These are phyloP conservation scores for Coregonus sp. DNA, from an alignment of 2,797 vertebrate species.

Conservation along the genomic window DNA sequence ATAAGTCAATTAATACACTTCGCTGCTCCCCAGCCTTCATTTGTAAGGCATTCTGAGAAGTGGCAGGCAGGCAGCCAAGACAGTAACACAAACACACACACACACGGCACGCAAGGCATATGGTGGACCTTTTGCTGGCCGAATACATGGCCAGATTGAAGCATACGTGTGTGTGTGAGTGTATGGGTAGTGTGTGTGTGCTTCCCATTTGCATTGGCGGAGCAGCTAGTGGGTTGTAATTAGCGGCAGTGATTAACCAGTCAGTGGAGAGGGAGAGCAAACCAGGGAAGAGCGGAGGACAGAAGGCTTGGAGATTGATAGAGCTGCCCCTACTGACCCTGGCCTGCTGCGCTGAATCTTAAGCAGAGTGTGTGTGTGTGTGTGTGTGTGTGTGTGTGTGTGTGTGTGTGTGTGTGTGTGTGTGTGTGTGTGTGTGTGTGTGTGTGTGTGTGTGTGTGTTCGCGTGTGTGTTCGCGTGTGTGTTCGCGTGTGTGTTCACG, in stretches of 20 bases:
- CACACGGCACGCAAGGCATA: neutral
- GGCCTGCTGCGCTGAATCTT: conserved; percentile 62
- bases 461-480: conserved; percentile 43
- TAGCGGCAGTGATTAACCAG: conserved; percentile 80
- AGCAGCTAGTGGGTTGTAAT: conserved; percentile 75
- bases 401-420: neutral
- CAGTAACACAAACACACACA: neutral
- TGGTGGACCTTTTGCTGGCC: conserved; percentile 5
- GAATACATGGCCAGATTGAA: neutral
- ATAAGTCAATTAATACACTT: neutral
- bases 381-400: neutral
- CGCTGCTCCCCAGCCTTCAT: conserved; percentile 18
- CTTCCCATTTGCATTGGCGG: conserved; percentile 74
- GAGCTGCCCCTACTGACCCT: conserved; percentile 53
- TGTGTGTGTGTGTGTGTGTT: conserved; percentile 7
- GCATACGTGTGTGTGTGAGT: neutral
- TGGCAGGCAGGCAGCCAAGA: neutral
- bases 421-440: neutral
- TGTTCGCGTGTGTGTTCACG: conserved; percentile 4
- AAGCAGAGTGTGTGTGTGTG: conserved; percentile 56
- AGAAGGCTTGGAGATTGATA: conserved; percentile 55
- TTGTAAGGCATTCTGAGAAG: neutral
- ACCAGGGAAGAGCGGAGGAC: conserved; percentile 64
- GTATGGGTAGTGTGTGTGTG: neutral
- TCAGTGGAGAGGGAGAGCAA: conserved; percentile 65